Base-by-base conservation (phyloP, 2,888 invertebrate genomes). In the Scaptomyza reducta region DNA sequence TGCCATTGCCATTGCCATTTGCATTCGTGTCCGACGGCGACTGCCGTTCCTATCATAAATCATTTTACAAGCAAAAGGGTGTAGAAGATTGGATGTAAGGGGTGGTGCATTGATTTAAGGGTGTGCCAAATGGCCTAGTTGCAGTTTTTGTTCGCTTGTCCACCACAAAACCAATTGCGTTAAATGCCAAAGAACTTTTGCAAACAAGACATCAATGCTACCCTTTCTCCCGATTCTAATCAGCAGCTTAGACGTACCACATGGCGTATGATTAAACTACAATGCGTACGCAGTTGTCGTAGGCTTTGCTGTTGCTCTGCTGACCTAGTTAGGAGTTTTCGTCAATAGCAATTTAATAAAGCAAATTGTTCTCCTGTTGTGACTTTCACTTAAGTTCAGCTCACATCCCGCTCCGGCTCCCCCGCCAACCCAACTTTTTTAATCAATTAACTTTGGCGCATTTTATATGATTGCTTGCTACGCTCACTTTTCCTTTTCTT, bases 381-480 rank as follows among this genome's bases (percentile, higher is more conserved):
- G 42, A 16, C 59, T 62, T 57, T 49, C 60, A 59, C 54, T 35
- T 22, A 22, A 22, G 4, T 22, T 22, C 22, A 22, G 3, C 22
- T 22, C 4, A 22, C 22, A 22, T 22, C 22, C 22, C 22, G 6
- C 27, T 27, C 27, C 27, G 1, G 9, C 38, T 1, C 3, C 14
- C 27, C 47, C 42, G 13, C 14, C 11, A 1, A 1, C 7, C 29
- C 38, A 22, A 33, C 53, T 18, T 14, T 42, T 68, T 78, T 85
- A 87, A 82, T 82, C 82, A 87, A 82, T 82, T 82, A 82, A 78
- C 67, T 64, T 73, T 38, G 67, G 45, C 67, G 85, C 74, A 77
- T 67, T 87, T 47, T 70, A 70, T 71, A 65, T 80, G 87, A 87
- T 87, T 87, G 65, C 67, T 46, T 14, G 47, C 44, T 33, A 57